phyloP scores from a whole-genome alignment of 2,113 vertebrate genomes.

The Fulica atra region DNA sequence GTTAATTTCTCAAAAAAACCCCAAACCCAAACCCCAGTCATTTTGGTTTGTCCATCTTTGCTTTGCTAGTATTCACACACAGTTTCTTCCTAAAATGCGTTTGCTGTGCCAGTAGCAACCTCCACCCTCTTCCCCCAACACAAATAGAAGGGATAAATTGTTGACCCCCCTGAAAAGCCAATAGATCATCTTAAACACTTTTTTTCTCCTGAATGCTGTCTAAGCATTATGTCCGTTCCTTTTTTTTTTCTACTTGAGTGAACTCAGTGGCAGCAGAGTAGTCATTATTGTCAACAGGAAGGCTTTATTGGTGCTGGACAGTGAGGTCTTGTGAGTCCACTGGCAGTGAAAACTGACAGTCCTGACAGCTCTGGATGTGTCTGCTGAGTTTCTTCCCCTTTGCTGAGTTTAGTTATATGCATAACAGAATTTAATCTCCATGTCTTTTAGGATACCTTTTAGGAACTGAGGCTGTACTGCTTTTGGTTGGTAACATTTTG shows the following conservation, averaged over 20 bases:
- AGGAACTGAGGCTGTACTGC: background rate
- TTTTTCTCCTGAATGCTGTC: constrained; percentile 9
- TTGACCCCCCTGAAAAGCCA: background rate
- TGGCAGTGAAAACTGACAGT: background rate
- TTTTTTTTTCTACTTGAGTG: constrained; percentile 16
- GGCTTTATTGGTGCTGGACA: background rate
- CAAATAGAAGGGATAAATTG: constrained; percentile 14
- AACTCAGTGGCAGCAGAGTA: background rate
- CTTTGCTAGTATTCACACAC: background rate
- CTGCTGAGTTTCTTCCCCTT: background rate
- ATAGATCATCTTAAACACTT: constrained; percentile 2
- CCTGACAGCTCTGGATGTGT: background rate
- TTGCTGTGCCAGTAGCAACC: background rate
- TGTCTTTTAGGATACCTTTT: background rate
- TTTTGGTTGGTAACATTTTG: background rate
- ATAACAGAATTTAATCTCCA: background rate
- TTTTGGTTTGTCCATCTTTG: background rate
- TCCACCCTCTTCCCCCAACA: background rate
- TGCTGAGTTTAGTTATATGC: background rate
- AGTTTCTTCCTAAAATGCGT: background rate
- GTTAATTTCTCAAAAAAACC: background rate
- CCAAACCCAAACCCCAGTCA: fast-evolving
- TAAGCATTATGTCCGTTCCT: constrained; percentile 19
- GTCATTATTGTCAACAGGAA: constrained; percentile 20
- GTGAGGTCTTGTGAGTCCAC: background rate